Conservation (phyloP, 23 tunicate species). For the Phallusia fumigata region DNA sequence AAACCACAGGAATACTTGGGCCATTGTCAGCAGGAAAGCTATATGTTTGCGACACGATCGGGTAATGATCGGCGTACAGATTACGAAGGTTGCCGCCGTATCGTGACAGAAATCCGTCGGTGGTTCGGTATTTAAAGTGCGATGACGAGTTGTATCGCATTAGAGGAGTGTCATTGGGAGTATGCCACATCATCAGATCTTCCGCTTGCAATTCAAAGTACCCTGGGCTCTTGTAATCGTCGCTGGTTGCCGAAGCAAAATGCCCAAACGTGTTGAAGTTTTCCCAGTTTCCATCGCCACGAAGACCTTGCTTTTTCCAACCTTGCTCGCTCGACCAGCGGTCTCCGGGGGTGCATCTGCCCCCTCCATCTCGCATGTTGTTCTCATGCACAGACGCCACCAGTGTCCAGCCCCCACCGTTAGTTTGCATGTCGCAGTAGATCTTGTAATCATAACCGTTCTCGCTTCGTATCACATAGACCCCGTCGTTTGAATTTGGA, state of each 20-base stretch:
- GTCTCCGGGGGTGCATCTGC: conserved; percentile 60
- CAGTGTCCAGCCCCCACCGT: not conserved
- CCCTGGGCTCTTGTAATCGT: conserved; percentile 67
- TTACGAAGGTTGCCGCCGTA: conserved; percentile 61
- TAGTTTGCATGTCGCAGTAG: not conserved
- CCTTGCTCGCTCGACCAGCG: conserved; percentile 82
- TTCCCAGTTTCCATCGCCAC: conserved; percentile 62
- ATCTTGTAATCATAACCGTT: not conserved
- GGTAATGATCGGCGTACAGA: conserved; percentile 43
- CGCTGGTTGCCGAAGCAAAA: conserved; percentile 49
- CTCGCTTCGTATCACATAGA: not conserved
- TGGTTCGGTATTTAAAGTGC: conserved; percentile 44
- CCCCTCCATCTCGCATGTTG: not conserved
- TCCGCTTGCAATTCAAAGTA: conserved; percentile 53
- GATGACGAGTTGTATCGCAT: conserved; percentile 16
- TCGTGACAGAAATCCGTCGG: conserved; percentile 32
- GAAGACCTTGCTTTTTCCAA: not conserved
- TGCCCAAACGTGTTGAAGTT: conserved; percentile 45
- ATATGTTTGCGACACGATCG: conserved; percentile 35
- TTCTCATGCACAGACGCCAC: not conserved
- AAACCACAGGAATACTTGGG: conserved; percentile 52
- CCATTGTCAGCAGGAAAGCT: conserved; percentile 44
- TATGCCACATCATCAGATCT: conserved; percentile 72
- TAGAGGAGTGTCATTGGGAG: conserved; percentile 55
- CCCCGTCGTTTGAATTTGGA: not conserved